Base-by-base conservation (phyloP, 2,888 invertebrate genomes). In the Acleris literana region DNA sequence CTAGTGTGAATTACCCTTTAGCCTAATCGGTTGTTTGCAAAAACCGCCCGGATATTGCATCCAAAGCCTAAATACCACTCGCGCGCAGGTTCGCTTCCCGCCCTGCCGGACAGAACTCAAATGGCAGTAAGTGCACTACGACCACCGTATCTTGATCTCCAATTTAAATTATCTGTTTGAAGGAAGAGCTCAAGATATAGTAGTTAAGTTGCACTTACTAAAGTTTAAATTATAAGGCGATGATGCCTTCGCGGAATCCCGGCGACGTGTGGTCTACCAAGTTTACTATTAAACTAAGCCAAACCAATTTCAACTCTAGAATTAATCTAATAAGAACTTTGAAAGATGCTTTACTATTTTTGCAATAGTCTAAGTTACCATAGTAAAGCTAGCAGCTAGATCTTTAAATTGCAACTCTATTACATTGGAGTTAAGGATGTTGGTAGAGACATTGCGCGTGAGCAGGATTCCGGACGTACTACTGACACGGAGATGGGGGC, bases 241-340 rank as follows among this genome's bases (percentile, higher is more conserved):
- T 33, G 53, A 57, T 62, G 60, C 49, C 17, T 67, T 67, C 66
- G 48, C 29, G 17, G 66, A 67, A 67, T 48, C 62, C 46, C 53
- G 66, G 62, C 62, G 62, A 57, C 66, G 53, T 54, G 53, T 25
- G 57, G 66, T 67, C 66, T 67, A 58, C 61, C 64, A 61, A 11
- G 25, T 20, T 17, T 22, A 20, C 29, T 5, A 18, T 20, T 29
- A 7, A 29, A 51, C 20, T n/a, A 39, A 9, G 17, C 33, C 17
- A 33, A 9, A 5, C 44, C 44, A 51, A 29, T 51, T n/a, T 17
- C 43, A 56, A 65, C 65, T 33, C 7, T 61, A 61, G 4, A 1
- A 5, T 5, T n/a, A 22, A 5, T 2, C 0, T 0, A 6, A 29
- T 51, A 60, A 39, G 20, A n/a, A 3, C 17, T 33, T 16, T 1